Evolutionary conservation across 2,888 invertebrate species (phyloP).

Genomic region (Cinara cedri): DNA sequence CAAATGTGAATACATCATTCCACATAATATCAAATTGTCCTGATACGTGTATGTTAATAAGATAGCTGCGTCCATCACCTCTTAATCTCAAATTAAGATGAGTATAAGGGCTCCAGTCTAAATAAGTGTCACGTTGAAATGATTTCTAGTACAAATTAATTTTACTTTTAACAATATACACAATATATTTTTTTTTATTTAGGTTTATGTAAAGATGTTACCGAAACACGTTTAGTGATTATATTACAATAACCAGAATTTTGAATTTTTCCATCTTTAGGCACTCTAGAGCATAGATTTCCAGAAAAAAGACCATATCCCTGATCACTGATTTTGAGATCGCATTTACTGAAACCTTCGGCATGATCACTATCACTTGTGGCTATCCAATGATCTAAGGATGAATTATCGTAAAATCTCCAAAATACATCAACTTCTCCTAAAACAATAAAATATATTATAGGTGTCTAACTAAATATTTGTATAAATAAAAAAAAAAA

Average conservation of each 20-base stretch:
- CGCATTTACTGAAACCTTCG: constrained; percentile 69
- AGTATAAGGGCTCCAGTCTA: constrained; percentile 81
- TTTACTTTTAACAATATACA: neutral
- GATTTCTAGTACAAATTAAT: constrained; percentile 70
- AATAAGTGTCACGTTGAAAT: constrained; percentile 74
- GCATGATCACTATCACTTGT: constrained; percentile 82
- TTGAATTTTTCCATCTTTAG: constrained; percentile 81
- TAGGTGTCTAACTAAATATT: too few relatives aligned
- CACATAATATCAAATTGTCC: constrained; percentile 84
- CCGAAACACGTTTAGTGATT: constrained; percentile 71
- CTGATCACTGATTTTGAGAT: constrained; percentile 67
- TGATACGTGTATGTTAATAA: constrained; percentile 78
- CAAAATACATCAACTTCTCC: constrained; percentile 78
- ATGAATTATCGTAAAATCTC: constrained; percentile 71
- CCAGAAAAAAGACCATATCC: constrained; percentile 79
- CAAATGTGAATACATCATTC: constrained; percentile 86
- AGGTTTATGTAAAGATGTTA: constrained; percentile 63
- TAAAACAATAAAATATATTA: constrained; percentile 60
- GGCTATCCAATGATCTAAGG: constrained; percentile 74
- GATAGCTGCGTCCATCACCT: constrained; percentile 93
- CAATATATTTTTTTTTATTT: too few relatives aligned
- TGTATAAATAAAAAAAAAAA: too few relatives aligned
- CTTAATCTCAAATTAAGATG: constrained; percentile 78
- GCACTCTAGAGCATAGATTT: constrained; percentile 71
- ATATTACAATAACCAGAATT: constrained; percentile 84